Evolutionary conservation across 2,797 vertebrate genomes (phyloP).

Genomic region (Heliangelus exortis): DNA sequence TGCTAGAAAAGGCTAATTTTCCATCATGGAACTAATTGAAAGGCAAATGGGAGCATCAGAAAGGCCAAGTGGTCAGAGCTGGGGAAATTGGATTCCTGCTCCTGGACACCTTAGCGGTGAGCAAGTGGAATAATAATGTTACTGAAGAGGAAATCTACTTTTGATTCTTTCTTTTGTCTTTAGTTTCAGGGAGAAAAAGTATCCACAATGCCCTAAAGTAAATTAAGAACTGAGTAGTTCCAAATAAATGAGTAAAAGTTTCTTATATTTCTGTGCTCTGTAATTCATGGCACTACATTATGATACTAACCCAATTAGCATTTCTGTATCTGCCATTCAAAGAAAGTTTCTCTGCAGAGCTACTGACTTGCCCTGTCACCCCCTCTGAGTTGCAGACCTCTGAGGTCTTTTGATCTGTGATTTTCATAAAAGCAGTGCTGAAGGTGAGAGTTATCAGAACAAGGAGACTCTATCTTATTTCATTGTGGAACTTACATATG

Average conservation of each 20-base stretch:
- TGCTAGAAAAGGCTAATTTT: background rate
- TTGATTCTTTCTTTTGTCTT: background rate
- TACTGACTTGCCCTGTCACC: background rate
- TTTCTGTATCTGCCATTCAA: background rate
- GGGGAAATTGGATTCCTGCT: background rate
- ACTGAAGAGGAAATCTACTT: background rate
- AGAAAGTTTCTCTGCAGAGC: background rate
- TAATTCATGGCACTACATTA: background rate
- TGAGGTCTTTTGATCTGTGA: background rate
- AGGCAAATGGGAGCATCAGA: background rate
- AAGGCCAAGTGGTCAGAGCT: background rate
- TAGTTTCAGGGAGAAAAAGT: background rate
- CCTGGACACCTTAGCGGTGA: background rate
- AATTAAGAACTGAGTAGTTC: background rate
- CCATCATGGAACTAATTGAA: background rate
- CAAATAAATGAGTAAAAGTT: background rate
- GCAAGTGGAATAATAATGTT: background rate
- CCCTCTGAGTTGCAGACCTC: background rate
- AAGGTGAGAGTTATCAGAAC: background rate
- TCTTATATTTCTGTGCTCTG: background rate
- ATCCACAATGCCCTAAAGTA: background rate
- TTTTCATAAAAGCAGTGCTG: background rate
- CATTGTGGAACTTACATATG: background rate
- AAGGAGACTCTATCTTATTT: background rate
- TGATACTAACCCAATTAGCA: background rate